A percentile compares a stretch with the other conserved stretches of the same genome.
Evolutionary conservation across 2,888 invertebrate genomes (phyloP).

Genomic region (Diaperis boleti): DNA sequence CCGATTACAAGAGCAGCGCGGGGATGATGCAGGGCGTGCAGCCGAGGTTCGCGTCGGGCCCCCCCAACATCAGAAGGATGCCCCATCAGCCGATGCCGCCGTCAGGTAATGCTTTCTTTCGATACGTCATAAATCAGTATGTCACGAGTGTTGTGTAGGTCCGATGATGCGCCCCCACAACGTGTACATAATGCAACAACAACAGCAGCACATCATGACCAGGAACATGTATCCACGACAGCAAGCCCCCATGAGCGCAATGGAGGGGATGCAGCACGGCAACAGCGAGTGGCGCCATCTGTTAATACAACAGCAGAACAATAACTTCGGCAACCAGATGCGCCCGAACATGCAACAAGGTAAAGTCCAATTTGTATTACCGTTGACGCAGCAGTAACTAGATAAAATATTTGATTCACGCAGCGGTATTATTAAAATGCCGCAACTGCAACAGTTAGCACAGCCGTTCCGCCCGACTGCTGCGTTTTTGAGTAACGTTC

Average conservation of each 20-base stretch:
- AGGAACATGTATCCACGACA: slow-evolving; percentile 69
- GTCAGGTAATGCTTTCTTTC: slow-evolving; percentile 72
- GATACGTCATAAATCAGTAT: no score
- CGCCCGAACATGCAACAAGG: slow-evolving; percentile 69
- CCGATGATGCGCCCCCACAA: slow-evolving; percentile 78
- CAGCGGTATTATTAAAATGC: no score
- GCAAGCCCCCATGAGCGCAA: slow-evolving; percentile 72
- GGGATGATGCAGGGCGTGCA: slow-evolving; percentile 65
- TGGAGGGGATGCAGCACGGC: slow-evolving; percentile 68
- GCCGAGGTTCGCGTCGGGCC: slow-evolving; percentile 66
- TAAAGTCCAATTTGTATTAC: no score
- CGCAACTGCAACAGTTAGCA: no score
- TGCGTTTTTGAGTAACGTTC: no score
- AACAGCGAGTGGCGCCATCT: slow-evolving; percentile 74
- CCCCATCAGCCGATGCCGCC: slow-evolving; percentile 81
- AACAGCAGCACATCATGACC: slow-evolving; percentile 66
- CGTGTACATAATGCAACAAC: slow-evolving; percentile 71
- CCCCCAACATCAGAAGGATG: slow-evolving; percentile 72
- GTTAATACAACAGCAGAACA: slow-evolving; percentile 70
- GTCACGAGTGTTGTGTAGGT: slow-evolving; percentile 61
- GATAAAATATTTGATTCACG: no score
- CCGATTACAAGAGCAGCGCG: slow-evolving; percentile 84
- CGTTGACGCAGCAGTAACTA: no score
- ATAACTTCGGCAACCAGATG: slow-evolving; percentile 67
- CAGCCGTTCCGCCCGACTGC: no score